Conservation (phyloP, 2,113 vertebrate genomes). For the Budorcas taxicolor region DNA sequence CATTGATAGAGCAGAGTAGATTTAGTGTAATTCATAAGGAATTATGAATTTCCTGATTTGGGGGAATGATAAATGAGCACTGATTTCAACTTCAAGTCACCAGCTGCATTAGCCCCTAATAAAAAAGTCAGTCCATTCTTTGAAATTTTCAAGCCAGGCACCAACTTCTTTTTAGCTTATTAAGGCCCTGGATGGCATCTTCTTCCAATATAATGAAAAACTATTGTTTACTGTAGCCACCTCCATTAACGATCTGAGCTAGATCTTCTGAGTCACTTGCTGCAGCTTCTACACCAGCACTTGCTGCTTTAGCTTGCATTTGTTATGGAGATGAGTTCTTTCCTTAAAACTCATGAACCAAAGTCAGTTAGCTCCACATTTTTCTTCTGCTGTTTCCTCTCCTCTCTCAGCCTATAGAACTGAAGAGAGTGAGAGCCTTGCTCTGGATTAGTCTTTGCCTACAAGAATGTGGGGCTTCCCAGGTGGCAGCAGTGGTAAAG, state of each 20-base stretch:
- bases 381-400: neutral
- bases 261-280: neutral
- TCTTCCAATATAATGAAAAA: neutral
- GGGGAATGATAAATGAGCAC: neutral
- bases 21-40: neutral
- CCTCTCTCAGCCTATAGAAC: neutral
- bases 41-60: neutral
- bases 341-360: neutral
- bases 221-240: neutral
- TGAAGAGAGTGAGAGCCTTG: neutral
- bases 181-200: neutral
- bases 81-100: neutral
- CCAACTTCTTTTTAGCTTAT: neutral
- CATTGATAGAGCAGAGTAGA: neutral
- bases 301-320: neutral
- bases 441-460: neutral
- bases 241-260: neutral
- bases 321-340: neutral
- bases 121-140: neutral
- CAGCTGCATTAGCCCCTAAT: neutral
- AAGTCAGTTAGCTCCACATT: neutral
- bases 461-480: neutral
- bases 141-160: neutral
- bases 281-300: neutral
- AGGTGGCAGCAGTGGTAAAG: neutral